A percentile compares a stretch with the other conserved stretches of the same genome.
Evolutionary conservation across 1,140 invertebrate species (phyloP).

Genomic region (Eulimnadia texana): DNA sequence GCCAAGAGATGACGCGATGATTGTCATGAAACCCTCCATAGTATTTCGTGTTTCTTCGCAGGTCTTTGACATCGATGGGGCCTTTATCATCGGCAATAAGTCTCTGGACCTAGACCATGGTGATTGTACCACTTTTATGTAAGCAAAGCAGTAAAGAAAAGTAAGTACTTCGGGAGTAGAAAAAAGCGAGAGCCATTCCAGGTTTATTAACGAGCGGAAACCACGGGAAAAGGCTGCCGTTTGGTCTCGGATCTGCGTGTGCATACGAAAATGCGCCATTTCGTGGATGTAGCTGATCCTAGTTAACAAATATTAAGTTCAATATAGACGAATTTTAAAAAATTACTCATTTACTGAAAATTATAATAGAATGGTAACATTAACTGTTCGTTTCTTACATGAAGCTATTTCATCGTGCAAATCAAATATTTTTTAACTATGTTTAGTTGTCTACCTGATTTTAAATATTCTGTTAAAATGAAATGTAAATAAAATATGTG

Average conservation of each 20-base stretch:
- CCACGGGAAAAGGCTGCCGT: constrained; percentile 90
- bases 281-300: constrained; percentile 94
- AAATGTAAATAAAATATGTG: too few relatives aligned
- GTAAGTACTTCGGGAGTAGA: constrained; percentile 77
- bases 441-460: too few relatives aligned
- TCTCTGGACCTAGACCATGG: constrained; percentile 51
- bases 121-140: background rate
- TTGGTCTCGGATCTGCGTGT: constrained; percentile 91
- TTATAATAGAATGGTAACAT: background rate
- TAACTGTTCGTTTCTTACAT: background rate
- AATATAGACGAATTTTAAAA: too few relatives aligned
- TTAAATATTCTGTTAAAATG: too few relatives aligned
- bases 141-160: constrained; percentile 1
- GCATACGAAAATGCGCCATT: constrained; percentile 97
- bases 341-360: too few relatives aligned
- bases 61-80: constrained; percentile 76
- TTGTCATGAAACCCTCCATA: constrained; percentile 98
- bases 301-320: constrained; percentile 25
- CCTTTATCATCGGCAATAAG: constrained; percentile 83
- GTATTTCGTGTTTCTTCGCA: constrained; percentile 89
- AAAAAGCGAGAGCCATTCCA: constrained; percentile 89
- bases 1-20: constrained; percentile 92
- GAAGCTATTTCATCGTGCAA: too few relatives aligned
- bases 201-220: constrained; percentile 87
- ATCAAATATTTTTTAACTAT: too few relatives aligned